These are phyloP conservation scores for Drosophila dives DNA, from an alignment of 2,888 invertebrate genomes.

Conservation along the genomic window DNA sequence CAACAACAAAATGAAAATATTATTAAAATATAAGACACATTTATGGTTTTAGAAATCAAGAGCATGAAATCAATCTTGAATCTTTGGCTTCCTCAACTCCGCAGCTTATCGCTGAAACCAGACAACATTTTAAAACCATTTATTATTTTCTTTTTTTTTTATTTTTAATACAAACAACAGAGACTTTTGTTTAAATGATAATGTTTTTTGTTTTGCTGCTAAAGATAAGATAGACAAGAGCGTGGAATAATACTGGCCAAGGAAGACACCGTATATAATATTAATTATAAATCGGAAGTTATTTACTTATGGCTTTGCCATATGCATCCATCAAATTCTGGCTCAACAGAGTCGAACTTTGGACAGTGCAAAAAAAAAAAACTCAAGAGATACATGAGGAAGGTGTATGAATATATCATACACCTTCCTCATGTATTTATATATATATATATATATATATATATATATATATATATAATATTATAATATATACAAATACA, in stretches of 20 bases:
- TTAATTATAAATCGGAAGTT: constrained; percentile 65
- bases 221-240: constrained; percentile 51
- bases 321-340: constrained; percentile 58
- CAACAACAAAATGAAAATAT: constrained; percentile 1
- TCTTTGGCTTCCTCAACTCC: constrained; percentile 21
- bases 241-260: constrained; percentile 42
- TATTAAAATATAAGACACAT: constrained; percentile 17
- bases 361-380: constrained; percentile 36
- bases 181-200: constrained; percentile 10
- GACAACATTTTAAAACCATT: constrained; percentile 21
- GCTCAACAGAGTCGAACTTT: constrained; percentile 49
- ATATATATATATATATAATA: constrained; percentile 4
- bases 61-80: constrained; percentile 59
- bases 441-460: too few species aligned
- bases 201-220: background rate
- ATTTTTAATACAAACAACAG: constrained; percentile 9
- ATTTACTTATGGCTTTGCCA: constrained; percentile 56
- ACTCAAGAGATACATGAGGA: constrained; percentile 23
- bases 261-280: constrained; percentile 48
- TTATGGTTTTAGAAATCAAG: constrained; percentile 20
- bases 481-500: background rate
- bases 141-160: constrained; percentile 5
- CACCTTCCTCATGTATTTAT: too few species aligned
- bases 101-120: constrained; percentile 41
- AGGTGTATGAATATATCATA: constrained; percentile 41